Evolutionary conservation across 2,888 invertebrate genomes (phyloP).

Genomic region (Omphaloscelis lunosa): DNA sequence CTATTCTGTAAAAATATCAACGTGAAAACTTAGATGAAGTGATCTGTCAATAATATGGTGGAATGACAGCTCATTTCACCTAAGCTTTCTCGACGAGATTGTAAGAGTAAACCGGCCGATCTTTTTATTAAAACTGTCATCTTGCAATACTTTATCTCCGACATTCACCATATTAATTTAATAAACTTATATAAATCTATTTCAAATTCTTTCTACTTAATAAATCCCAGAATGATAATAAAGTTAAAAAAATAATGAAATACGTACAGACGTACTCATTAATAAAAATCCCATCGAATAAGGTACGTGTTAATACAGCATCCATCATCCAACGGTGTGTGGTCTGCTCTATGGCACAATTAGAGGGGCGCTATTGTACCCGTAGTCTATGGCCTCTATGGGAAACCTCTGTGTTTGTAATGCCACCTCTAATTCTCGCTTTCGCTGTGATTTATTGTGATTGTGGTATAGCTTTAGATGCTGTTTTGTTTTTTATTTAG

Average conservation of each 20-base stretch:
- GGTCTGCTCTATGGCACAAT: conserved; percentile 72
- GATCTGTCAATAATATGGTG: no score
- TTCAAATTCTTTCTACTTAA: conserved; percentile 14
- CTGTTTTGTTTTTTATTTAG: conserved; percentile 44
- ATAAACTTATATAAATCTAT: conserved; percentile 26
- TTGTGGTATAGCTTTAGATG: conserved; percentile 35
- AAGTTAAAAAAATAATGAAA: conserved; percentile 54
- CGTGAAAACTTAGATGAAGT: no score
- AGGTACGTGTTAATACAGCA: conserved; percentile 70
- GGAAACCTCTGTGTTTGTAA: conserved; percentile 66
- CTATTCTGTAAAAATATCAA: neutral
- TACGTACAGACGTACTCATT: conserved; percentile 54
- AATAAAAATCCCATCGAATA: conserved; percentile 59
- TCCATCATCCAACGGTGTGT: conserved; percentile 73
- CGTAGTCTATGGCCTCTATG: conserved; percentile 68
- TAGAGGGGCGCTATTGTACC: conserved; percentile 63
- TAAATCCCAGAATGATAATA: conserved; percentile 41
- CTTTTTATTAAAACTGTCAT: neutral
- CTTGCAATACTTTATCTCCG: conserved; percentile 9
- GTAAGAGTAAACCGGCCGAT: no score
- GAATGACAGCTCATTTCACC: no score
- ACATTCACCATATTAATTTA: conserved; percentile 20
- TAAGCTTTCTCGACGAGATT: no score
- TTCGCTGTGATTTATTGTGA: conserved; percentile 67
- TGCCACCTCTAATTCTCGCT: conserved; percentile 66